Evolutionary conservation across 1,140 invertebrate genomes (phyloP).

Genomic region (Papilio polyxenes): DNA sequence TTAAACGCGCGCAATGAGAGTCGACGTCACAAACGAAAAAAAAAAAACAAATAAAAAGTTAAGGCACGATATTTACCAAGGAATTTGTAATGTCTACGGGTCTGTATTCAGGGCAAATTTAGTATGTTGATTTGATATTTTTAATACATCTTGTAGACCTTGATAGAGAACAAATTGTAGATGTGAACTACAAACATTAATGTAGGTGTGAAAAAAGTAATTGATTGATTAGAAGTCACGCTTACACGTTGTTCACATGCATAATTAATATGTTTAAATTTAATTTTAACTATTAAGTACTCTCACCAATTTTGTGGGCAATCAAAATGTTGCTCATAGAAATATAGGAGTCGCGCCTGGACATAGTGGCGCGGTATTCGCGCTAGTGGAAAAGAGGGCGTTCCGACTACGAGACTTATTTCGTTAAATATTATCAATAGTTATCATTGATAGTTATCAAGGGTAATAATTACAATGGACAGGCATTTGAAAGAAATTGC

Average conservation of each 20-base stretch:
- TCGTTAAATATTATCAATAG: too few species aligned
- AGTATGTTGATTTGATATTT: background rate
- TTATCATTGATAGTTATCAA: too few species aligned
- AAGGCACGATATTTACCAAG: background rate
- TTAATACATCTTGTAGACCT: background rate
- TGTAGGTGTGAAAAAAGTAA: background rate
- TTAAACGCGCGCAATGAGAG: background rate
- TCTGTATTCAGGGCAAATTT: too few species aligned
- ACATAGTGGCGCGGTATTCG: too few species aligned
- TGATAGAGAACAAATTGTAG: background rate
- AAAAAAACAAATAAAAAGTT: background rate
- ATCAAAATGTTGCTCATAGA: background rate
- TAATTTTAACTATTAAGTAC: too few species aligned
- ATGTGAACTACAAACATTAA: background rate
- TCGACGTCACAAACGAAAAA: background rate
- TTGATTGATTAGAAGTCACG: slow-evolving; percentile 1
- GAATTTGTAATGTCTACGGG: background rate
- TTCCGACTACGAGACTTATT: too few species aligned
- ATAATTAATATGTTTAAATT: background rate
- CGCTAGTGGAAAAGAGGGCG: too few species aligned
- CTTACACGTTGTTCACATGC: background rate
- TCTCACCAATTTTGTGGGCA: background rate
- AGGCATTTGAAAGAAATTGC: too few species aligned
- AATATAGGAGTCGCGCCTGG: background rate
- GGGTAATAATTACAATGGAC: too few species aligned